Conservation (phyloP, 2,797 vertebrate genomes). For the Mormyrops boulengeri region DNA sequence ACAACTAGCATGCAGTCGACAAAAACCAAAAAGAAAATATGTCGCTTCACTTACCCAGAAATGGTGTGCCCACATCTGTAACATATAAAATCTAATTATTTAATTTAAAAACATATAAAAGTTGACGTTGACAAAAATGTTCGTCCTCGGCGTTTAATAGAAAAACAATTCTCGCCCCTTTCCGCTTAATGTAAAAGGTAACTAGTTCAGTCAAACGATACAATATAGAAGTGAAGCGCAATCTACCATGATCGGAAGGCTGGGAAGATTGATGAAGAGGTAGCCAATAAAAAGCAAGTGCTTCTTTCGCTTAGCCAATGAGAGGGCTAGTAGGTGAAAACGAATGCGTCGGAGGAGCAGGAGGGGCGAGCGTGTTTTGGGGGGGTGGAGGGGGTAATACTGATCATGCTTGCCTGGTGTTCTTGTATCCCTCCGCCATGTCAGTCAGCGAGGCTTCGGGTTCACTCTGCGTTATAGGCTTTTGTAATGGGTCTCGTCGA, state of each 20-base stretch:
- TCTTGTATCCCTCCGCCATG: constrained; percentile 62
- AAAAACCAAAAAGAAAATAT: constrained; percentile 69
- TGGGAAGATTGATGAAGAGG: constrained; percentile 48
- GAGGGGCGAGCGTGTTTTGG: constrained; percentile 26
- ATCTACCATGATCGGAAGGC: constrained; percentile 63
- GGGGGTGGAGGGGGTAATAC: constrained; percentile 58
- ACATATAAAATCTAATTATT: constrained; percentile 38
- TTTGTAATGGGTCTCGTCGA: background rate
- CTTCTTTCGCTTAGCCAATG: constrained; percentile 47
- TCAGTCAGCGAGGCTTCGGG: constrained; percentile 13
- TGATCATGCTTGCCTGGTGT: constrained; percentile 50
- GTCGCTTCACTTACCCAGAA: constrained; percentile 67
- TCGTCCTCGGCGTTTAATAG: background rate
- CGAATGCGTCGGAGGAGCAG: constrained; percentile 46
- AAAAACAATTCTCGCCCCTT: constrained; percentile 39
- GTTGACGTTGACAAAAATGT: constrained; percentile 33
- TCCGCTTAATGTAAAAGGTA: constrained; percentile 54
- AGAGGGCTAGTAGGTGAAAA: constrained; percentile 20
- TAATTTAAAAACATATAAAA: constrained; percentile 15
- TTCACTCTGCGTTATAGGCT: background rate
- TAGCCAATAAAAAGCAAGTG: constrained; percentile 48
- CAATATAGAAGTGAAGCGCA: constrained; percentile 59
- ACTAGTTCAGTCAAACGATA: constrained; percentile 64
- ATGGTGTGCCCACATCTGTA: constrained; percentile 62
- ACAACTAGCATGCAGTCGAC: constrained; percentile 30